Evolutionary conservation across 2,113 vertebrate species (phyloP).

Genomic region (Meriones unguiculatus): DNA sequence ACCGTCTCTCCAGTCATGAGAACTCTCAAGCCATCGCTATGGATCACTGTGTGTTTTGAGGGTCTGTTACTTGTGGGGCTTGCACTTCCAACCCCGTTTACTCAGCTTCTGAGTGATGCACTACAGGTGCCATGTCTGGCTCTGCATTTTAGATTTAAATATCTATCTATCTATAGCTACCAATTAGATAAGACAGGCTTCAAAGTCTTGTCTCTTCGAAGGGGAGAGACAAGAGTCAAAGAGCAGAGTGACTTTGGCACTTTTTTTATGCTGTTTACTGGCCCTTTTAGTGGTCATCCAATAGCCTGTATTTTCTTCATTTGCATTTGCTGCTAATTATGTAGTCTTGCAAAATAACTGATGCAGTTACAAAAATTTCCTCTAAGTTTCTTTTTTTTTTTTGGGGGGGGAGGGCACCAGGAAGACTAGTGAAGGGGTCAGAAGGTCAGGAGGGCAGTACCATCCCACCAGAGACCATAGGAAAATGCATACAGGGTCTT

Average conservation of each 20-base stretch:
- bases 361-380: not conserved
- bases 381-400: not conserved
- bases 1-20: not conserved
- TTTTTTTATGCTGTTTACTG: not conserved
- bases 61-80: not conserved
- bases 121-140: not conserved
- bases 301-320: not conserved
- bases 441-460: not conserved
- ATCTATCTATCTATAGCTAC: not conserved
- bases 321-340: constrained; percentile 44
- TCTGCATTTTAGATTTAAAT: constrained; percentile 34
- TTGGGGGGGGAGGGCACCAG: not conserved
- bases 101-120: not conserved
- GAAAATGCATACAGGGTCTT: constrained; percentile 3
- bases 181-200: not conserved
- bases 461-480: not conserved
- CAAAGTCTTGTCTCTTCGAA: not conserved
- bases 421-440: not conserved
- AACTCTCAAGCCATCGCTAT: not conserved
- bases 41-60: not conserved
- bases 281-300: not conserved
- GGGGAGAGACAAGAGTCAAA: not conserved
- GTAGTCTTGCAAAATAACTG: not conserved
- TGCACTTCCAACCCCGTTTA: not conserved
- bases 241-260: not conserved